Percentiles rank a stretch among this genome's conserved stretches.
Evolutionary conservation across 2,797 vertebrate species (phyloP).

Genomic region (Sorex maritimensis): DNA sequence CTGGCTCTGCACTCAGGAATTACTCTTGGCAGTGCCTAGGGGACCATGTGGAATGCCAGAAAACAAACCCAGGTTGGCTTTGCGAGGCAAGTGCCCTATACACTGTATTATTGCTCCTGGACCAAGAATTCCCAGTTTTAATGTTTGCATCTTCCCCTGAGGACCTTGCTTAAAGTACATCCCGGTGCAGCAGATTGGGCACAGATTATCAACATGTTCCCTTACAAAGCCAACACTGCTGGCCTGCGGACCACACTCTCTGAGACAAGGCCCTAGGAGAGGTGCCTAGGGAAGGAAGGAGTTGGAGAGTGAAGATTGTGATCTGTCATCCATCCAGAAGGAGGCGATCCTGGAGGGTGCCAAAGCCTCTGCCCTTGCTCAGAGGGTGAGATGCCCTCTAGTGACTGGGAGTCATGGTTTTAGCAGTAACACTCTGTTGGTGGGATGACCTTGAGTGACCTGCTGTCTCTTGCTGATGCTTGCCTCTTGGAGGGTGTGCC

Average conservation of each 20-base stretch:
- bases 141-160: not conserved
- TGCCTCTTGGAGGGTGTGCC: not conserved
- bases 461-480: fast-evolving
- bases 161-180: not conserved
- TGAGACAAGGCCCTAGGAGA: not conserved
- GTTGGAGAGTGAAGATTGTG: not conserved
- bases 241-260: not conserved
- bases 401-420: not conserved
- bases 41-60: too few relatives aligned
- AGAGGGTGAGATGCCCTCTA: not conserved
- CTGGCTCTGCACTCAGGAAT: too few relatives aligned
- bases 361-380: too few relatives aligned
- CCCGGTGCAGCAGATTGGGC: not conserved
- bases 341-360: not conserved
- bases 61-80: too few relatives aligned
- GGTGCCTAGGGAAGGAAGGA: not conserved
- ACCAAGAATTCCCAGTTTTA: not conserved
- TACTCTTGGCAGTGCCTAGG: too few relatives aligned
- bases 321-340: too few relatives aligned
- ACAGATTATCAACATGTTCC: not conserved
- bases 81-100: too few relatives aligned
- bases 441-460: not conserved
- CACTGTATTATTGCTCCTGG: too few relatives aligned
- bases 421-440: not conserved
- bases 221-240: fast-evolving